A percentile compares a stretch with the other conserved stretches of the same genome.
phyloP scores from a whole-genome alignment of 1,140 invertebrate species.

The Melitaea cinxia region DNA sequence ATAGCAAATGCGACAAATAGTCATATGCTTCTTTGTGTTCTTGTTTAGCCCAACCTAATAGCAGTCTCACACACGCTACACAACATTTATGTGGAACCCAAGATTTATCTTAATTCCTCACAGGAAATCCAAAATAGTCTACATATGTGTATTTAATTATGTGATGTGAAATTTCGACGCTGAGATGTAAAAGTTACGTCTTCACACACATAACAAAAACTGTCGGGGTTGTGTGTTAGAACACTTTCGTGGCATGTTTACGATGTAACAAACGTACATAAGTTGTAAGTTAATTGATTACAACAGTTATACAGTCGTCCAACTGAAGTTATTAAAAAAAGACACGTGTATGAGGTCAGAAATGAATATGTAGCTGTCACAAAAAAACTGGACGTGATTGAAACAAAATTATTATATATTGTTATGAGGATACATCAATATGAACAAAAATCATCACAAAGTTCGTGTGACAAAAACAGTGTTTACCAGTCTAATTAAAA shows the following conservation, averaged over 20 bases:
- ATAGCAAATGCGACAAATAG: too few relatives aligned
- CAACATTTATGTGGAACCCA: conserved; percentile 24
- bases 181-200: neutral
- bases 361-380: conserved; percentile 7
- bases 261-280: neutral
- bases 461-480: conserved; percentile 3
- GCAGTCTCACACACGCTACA: conserved; percentile 11
- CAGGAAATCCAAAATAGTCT: conserved; percentile 12
- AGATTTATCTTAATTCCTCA: conserved; percentile 14
- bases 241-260: neutral
- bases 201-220: neutral
- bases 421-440: neutral
- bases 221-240: neutral
- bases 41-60: conserved; percentile 19
- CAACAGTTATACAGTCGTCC: neutral
- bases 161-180: neutral
- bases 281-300: neutral
- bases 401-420: conserved; percentile 3
- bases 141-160: conserved; percentile 13
- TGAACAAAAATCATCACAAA: conserved; percentile 2
- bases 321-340: conserved; percentile 2
- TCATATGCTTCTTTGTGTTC: too few relatives aligned
- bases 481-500: neutral
- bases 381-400: conserved; percentile 5
- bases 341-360: neutral